Base-by-base conservation (phyloP, 2,888 invertebrate species). In the Oscheius onirici region DNA sequence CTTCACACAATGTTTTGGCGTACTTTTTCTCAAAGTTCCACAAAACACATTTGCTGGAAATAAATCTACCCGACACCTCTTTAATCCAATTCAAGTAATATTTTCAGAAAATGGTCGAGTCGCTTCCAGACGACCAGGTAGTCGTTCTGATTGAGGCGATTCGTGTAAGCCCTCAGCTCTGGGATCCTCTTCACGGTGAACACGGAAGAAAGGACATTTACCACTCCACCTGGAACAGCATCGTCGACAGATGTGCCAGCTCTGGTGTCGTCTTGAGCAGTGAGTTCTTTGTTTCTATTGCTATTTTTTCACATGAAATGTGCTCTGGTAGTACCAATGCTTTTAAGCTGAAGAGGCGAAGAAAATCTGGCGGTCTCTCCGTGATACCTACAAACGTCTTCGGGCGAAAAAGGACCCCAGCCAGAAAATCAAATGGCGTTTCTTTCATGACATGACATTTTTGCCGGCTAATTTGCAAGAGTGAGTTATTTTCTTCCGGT, bases 51-150 rank as follows among this genome's bases (percentile, higher is more conserved):
- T 13, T 11, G 43, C 43, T 13, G 43, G 43, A 46, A 46, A 46
- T 46, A 20, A 46, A 46, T n/a, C 46, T 17, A 13, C 46, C 20
- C 13, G 15, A 17, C 46, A 51, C 11, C 22, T 11, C 51, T 17
- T 20, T 51, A 2, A 17, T 51, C 10, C 17, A 22, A 51, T 20
- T 20, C 20, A 46, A 46, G 46, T 5, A 3, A 46, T 17, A 8
- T 51, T 17, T 51, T 46, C 46, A 51, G 51, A 51, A 51, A 20
- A 51, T 51, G 51, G 51, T 51, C 11, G 51, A 51, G 24, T 51
- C 51, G 17, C 20, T 51, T 10, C 22, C 20, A 20, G 51, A 51
- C 20, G 24, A 24, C 17, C 51, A 51, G 3, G 51, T 51, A 17
- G 24, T 51, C 20, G 51, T 51, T 15, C 20, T 51, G 20, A 51